Conservation (phyloP, 2,113 vertebrate species). For the Zosterops japonicus region DNA sequence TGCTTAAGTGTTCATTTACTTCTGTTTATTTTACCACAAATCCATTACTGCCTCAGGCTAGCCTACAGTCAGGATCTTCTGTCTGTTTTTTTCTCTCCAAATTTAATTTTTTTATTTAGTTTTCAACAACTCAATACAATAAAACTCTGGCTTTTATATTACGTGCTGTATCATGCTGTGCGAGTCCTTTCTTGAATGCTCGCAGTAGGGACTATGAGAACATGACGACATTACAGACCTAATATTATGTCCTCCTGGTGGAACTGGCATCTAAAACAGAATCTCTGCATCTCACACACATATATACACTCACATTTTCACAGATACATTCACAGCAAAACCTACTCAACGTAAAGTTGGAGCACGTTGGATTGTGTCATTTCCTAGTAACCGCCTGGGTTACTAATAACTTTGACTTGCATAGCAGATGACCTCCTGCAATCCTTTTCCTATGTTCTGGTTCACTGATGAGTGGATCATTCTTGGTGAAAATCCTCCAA, state of each 20-base stretch:
- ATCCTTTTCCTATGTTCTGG: neutral
- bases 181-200: neutral
- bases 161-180: neutral
- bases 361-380: neutral
- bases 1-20: slow-evolving; percentile 62
- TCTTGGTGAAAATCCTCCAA: neutral
- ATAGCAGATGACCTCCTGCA: neutral
- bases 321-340: neutral
- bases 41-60: slow-evolving; percentile 38
- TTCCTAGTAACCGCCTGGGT: neutral
- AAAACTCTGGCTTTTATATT: slow-evolving; percentile 2
- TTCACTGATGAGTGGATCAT: neutral
- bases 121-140: slow-evolving; percentile 19
- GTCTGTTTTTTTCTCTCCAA: neutral
- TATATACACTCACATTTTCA: neutral
- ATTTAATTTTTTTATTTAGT: slow-evolving; percentile 38
- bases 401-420: slow-evolving; percentile 5
- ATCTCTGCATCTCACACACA: neutral
- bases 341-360: neutral
- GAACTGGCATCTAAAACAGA: neutral
- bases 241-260: neutral
- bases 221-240: neutral
- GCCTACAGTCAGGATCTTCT: slow-evolving; percentile 9
- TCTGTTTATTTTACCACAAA: slow-evolving; percentile 52
- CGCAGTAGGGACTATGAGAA: neutral